Evolutionary conservation across 2,888 invertebrate genomes (phyloP).

Genomic region (Euzophera pinguis): DNA sequence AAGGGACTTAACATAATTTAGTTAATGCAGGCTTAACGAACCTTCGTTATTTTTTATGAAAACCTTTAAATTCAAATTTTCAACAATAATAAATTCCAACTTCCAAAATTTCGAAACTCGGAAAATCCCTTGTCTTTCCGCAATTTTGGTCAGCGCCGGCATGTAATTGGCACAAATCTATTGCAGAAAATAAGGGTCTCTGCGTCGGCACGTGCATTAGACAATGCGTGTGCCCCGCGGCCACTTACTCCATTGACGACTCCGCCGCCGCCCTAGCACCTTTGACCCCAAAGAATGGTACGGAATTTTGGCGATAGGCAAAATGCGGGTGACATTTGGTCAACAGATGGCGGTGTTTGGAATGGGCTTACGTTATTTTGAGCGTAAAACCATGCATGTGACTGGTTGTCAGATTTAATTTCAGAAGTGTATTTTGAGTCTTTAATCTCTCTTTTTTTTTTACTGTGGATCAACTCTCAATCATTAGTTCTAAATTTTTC

Average conservation of each 20-base stretch:
- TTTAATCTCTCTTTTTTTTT: too few relatives aligned
- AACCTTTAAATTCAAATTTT: too few relatives aligned
- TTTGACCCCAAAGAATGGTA: slow-evolving; percentile 49
- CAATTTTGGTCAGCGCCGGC: background rate
- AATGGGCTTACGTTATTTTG: background rate
- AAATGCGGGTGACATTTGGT: slow-evolving; percentile 5
- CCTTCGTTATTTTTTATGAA: too few relatives aligned
- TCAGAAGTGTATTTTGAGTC: background rate
- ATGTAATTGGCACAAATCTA: slow-evolving; percentile 19
- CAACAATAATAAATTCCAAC: too few relatives aligned
- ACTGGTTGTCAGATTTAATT: background rate
- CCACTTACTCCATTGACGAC: slow-evolving; percentile 61
- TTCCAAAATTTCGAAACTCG: too few relatives aligned
- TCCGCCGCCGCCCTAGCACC: slow-evolving; percentile 56
- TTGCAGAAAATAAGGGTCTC: slow-evolving; percentile 67
- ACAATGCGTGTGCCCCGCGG: slow-evolving; percentile 70
- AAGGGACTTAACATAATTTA: too few relatives aligned
- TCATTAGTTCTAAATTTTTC: too few relatives aligned
- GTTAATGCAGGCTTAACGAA: too few relatives aligned
- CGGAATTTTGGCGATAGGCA: slow-evolving; percentile 24
- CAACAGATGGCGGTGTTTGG: background rate
- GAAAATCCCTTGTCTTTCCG: background rate
- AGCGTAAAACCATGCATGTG: background rate
- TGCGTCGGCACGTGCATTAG: slow-evolving; percentile 75
- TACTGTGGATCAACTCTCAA: too few relatives aligned